Conservation (phyloP, 2,113 vertebrate genomes). For the Cyprinodon tularosa region DNA sequence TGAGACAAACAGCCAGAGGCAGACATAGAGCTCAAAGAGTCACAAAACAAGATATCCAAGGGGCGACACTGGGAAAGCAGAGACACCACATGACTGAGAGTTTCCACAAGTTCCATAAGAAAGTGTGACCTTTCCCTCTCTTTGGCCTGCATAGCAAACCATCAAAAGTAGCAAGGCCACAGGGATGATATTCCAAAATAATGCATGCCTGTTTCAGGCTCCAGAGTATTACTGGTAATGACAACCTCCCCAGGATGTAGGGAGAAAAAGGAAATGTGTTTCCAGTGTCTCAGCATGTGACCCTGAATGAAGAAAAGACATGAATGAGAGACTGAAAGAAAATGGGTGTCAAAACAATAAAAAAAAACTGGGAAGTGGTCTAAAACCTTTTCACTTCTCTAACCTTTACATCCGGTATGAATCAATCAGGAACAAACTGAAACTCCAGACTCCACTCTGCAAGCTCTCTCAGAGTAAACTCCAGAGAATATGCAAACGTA, state of each 20-base stretch:
- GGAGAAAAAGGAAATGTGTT: slow-evolving; percentile 45
- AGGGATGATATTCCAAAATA: slow-evolving; percentile 34
- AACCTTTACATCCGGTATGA: slow-evolving; percentile 42
- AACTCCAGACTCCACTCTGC: neutral
- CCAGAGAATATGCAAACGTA: neutral
- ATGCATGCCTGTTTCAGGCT: slow-evolving; percentile 27
- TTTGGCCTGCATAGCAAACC: slow-evolving; percentile 25
- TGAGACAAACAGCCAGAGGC: slow-evolving; percentile 45
- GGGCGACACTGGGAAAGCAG: slow-evolving; percentile 49
- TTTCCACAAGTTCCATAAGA: slow-evolving; percentile 48
- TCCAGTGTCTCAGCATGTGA: slow-evolving; percentile 34
- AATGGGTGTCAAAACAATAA: slow-evolving; percentile 13
- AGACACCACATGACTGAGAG: slow-evolving; percentile 56
- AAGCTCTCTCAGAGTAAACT: neutral
- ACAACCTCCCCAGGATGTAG: slow-evolving; percentile 15
- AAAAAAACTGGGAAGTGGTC: slow-evolving; percentile 51
- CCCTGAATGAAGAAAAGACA: slow-evolving; percentile 15
- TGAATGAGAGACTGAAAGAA: slow-evolving; percentile 38
- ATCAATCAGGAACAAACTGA: slow-evolving; percentile 26
- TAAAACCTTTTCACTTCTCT: slow-evolving; percentile 30
- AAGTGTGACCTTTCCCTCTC: slow-evolving; percentile 59
- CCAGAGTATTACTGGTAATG: neutral
- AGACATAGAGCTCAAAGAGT: slow-evolving; percentile 36
- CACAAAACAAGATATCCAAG: slow-evolving; percentile 51
- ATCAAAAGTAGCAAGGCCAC: slow-evolving; percentile 26